These are phyloP conservation scores for Phthorimaea operculella DNA, from an alignment of 1,140 invertebrate species.

Conservation along the genomic window DNA sequence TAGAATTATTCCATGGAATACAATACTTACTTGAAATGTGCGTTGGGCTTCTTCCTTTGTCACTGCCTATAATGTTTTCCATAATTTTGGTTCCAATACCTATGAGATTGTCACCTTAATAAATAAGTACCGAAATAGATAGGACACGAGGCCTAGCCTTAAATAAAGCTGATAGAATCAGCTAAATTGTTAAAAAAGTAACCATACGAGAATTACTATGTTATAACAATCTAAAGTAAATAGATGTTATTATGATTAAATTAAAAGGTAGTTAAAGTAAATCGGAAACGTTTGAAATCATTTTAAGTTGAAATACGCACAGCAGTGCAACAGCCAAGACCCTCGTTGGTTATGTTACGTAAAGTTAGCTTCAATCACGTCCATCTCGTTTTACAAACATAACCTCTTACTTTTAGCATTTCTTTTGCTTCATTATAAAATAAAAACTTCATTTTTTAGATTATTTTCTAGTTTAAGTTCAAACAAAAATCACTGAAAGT, in stretches of 20 bases:
- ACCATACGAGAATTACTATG: neutral
- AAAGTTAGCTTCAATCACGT: too few relatives aligned
- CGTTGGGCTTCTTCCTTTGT: too few relatives aligned
- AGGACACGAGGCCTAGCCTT: neutral
- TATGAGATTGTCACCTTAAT: too few relatives aligned
- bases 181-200: neutral
- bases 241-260: neutral
- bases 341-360: neutral
- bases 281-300: neutral
- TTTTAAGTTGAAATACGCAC: neutral
- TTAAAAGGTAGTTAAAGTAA: neutral
- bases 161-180: neutral
- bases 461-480: slow-evolving; percentile 11
- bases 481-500: slow-evolving; percentile 18
- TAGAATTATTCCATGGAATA: too few relatives aligned
- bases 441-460: neutral
- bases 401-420: neutral
- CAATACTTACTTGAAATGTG: too few relatives aligned
- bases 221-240: neutral
- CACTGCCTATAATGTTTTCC: too few relatives aligned
- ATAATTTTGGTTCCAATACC: too few relatives aligned
- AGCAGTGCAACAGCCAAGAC: neutral
- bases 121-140: too few relatives aligned
- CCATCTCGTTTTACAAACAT: too few relatives aligned
- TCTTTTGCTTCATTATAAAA: neutral